Conservation (phyloP, 2,888 invertebrate species). For the Hypselothyrea guttata region DNA sequence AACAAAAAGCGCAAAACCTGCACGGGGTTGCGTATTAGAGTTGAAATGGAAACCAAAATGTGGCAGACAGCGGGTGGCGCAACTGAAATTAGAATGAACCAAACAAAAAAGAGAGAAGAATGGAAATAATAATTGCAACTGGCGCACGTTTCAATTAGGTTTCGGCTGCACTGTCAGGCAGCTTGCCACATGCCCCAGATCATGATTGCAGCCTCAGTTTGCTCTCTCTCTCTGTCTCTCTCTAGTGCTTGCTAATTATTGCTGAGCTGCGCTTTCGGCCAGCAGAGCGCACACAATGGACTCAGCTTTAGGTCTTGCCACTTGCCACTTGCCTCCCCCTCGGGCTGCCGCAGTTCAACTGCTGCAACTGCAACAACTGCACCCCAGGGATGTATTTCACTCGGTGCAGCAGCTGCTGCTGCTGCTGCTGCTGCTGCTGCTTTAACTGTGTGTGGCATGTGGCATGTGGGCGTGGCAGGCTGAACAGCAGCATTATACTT, state of each 20-base stretch:
- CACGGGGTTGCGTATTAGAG: conserved; percentile 40
- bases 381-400: conserved; percentile 56
- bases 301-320: conserved; percentile 1
- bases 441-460: neutral
- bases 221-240: neutral
- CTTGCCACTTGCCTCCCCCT: neutral
- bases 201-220: neutral
- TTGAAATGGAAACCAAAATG: conserved; percentile 20
- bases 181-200: neutral
- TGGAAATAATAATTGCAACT: conserved; percentile 76
- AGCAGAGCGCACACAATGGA: conserved; percentile 49
- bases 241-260: conserved; percentile 62
- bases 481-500: conserved; percentile 1
- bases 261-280: conserved; percentile 50
- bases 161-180: conserved; percentile 45
- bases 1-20: conserved; percentile 15
- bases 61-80: conserved; percentile 22
- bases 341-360: conserved; percentile 46
- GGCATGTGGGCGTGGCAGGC: neutral
- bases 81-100: conserved; percentile 67
- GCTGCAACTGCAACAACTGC: conserved; percentile 59
- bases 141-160: conserved; percentile 69
- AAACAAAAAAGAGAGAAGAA: too few species aligned
- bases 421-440: conserved; percentile 12
- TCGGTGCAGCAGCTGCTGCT: conserved; percentile 22